Evolutionary conservation across 2,113 vertebrate species (phyloP).

Genomic region (Pycnonotus jocosus): DNA sequence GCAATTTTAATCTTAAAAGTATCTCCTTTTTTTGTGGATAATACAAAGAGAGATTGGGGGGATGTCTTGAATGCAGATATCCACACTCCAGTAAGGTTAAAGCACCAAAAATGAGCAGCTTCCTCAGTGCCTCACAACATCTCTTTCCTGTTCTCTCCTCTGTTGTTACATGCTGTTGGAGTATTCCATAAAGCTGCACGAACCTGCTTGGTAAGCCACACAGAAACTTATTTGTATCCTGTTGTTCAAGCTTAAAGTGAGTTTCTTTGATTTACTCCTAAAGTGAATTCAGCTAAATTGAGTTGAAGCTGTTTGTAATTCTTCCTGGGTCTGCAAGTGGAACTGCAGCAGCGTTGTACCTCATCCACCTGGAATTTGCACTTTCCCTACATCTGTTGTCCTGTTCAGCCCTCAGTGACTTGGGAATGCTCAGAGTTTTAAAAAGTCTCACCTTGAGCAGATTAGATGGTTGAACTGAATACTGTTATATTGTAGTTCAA

Average conservation of each 20-base stretch:
- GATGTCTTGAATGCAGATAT: background rate
- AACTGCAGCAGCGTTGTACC: background rate
- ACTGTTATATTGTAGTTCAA: background rate
- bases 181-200: background rate
- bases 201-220: background rate
- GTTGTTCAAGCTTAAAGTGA: background rate
- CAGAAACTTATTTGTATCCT: background rate
- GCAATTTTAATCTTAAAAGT: background rate
- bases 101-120: background rate
- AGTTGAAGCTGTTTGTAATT: constrained; percentile 22
- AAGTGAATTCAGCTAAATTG: background rate
- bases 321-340: background rate
- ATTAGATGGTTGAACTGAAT: background rate
- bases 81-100: background rate
- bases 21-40: background rate
- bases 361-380: background rate
- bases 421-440: background rate
- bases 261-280: constrained; percentile 12
- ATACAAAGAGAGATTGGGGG: background rate
- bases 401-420: accelerated
- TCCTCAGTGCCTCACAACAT: background rate
- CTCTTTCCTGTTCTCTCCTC: background rate
- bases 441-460: background rate
- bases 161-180: background rate
- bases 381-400: background rate